Evolutionary conservation across 2,797 vertebrate species (phyloP).

Genomic region (Pampus argenteus): DNA sequence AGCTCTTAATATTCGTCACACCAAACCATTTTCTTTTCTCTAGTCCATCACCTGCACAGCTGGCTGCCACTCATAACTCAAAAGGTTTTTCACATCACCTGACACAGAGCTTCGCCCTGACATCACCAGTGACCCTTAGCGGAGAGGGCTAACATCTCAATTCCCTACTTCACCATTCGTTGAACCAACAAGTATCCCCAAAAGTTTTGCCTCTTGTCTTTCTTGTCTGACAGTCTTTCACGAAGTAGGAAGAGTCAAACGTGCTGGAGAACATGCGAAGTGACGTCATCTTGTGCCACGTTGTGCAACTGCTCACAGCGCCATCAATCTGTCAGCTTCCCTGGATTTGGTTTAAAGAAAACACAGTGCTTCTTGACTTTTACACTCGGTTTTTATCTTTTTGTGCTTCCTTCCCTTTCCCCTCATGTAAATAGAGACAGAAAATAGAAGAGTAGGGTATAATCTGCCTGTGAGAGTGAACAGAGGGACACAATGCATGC

Average conservation of each 20-base stretch:
- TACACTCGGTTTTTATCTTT: constrained; percentile 52
- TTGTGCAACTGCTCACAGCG: constrained; percentile 14
- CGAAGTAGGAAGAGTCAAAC: background rate
- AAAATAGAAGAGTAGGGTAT: constrained; percentile 43
- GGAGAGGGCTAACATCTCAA: background rate
- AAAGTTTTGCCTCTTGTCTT: background rate
- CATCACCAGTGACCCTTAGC: constrained; percentile 32
- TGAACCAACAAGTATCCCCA: constrained; percentile 15
- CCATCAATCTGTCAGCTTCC: constrained; percentile 25
- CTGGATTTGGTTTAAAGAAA: constrained; percentile 42
- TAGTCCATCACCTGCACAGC: constrained; percentile 45
- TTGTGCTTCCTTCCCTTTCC: constrained; percentile 12
- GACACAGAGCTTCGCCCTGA: constrained; percentile 50
- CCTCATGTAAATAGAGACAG: constrained; percentile 39
- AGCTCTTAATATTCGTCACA: constrained; percentile 36
- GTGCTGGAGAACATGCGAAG: constrained; percentile 1
- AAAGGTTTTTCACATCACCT: constrained; percentile 55
- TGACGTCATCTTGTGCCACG: background rate
- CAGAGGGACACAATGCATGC: constrained; percentile 22
- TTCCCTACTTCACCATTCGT: constrained; percentile 13
- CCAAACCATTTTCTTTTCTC: constrained; percentile 23
- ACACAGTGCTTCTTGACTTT: constrained; percentile 55
- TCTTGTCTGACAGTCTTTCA: constrained; percentile 10
- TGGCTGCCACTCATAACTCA: constrained; percentile 42
- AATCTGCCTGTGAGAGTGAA: constrained; percentile 45